Base-by-base conservation (phyloP, 2,888 invertebrate species). In the Ctena decussata region DNA sequence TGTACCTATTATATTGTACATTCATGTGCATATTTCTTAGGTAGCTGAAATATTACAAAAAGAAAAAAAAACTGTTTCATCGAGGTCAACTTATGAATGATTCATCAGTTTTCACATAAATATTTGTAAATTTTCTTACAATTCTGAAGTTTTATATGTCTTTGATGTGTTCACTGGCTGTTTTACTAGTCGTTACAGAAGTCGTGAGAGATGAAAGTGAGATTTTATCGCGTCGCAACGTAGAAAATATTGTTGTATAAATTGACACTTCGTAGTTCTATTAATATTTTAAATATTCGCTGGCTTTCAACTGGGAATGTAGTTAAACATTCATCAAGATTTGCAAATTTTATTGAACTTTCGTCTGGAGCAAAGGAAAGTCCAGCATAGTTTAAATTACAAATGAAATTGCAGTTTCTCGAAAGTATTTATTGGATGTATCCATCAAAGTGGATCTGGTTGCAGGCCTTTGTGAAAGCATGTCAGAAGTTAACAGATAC, bases 21-120 rank as follows among this genome's bases (percentile, higher is more conserved):
- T 70, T 65, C 65, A 37, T 70, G 44, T 41, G 72, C 72, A 27
- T 46, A 72, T 30, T 72, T 35, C 35, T 11, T 35, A 65, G 32
- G 35, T 24, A 65, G 1, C 30, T 65, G 32, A 18, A 12, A 78
- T 86, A 75, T 57, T 60, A n/a, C n/a, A n/a, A n/a, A n/a, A n/a
- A 86, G 81, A 83, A 83, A 86, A 69, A 73, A 82, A 80, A 77
- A 82, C 77, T 49, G 70, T 77, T 86, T 86, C 80, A 80, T 78
- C 75, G 74, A 84, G 76, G 75, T 44, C 83, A 78, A 80, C 77
- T 82, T 86, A 46, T 37, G 37, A 86, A 86, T 88, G 88, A 88
- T 82, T 88, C 88, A 88, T 88, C 80, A 80, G 77, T 77, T 87
- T 86, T 85, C 77, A 78, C 77, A 84, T 84, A 82, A 84, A 49